A percentile compares a stretch with the other conserved stretches of the same genome.
phyloP scores from a whole-genome alignment of 2,888 invertebrate genomes.

The Eristalis intricaria region DNA sequence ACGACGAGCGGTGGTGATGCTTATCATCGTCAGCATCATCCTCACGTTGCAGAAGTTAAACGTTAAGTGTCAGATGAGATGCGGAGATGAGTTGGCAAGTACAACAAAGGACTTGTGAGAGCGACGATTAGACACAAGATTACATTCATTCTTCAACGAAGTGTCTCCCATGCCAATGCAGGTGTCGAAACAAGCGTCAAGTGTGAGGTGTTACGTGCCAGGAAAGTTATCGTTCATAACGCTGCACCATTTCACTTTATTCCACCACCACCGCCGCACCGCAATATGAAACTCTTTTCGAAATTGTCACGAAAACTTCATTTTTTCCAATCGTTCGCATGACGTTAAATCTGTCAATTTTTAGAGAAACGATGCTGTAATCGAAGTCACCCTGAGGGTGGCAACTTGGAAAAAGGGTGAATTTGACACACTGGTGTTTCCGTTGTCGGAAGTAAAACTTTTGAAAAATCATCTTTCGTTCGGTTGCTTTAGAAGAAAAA shows the following conservation, averaged over 20 bases:
- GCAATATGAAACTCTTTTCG: conserved; percentile 5
- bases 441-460: conserved; percentile 24
- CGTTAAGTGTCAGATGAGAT: conserved; percentile 11
- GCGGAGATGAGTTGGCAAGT: conserved; percentile 12
- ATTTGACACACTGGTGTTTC: conserved; percentile 22
- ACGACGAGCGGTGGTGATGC: not conserved
- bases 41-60: conserved; percentile 25
- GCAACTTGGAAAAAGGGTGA: conserved; percentile 3
- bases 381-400: conserved; percentile 16
- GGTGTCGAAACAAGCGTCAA: conserved; percentile 4
- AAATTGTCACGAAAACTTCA: conserved; percentile 36
- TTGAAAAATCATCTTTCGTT: conserved; percentile 37
- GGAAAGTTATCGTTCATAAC: conserved; percentile 24
- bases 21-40: conserved; percentile 25
- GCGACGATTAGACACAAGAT: conserved; percentile 37
- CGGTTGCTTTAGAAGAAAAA: not conserved
- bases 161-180: conserved; percentile 5
- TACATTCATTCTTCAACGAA: conserved; percentile 13
- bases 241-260: not conserved
- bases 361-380: conserved; percentile 27
- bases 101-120: conserved; percentile 19
- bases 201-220: not conserved
- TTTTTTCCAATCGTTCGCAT: conserved; percentile 18
- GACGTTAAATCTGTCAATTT: conserved; percentile 34
- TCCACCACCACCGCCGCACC: not conserved